These are phyloP conservation scores for Monochamus alternatus DNA, from an alignment of 2,888 invertebrate species.

Conservation along the genomic window DNA sequence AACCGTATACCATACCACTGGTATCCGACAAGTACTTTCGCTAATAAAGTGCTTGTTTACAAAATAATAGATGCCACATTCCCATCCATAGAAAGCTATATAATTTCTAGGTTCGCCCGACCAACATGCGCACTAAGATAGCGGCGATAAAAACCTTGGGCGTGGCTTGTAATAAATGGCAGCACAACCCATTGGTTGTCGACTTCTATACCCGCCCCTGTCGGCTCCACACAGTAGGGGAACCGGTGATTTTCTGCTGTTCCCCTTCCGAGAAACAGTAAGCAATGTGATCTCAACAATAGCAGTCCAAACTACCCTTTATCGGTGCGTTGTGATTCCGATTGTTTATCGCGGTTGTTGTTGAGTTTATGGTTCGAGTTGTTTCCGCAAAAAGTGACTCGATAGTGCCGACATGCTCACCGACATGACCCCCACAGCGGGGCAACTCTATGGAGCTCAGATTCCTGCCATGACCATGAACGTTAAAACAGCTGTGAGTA, in stretches of 20 bases:
- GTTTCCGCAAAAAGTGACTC: slow-evolving; percentile 46
- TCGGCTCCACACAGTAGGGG: slow-evolving; percentile 65
- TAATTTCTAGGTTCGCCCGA: slow-evolving; percentile 52
- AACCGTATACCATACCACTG: slow-evolving; percentile 44
- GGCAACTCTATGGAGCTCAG: slow-evolving; percentile 76
- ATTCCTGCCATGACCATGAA: slow-evolving; percentile 77
- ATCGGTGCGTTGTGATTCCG: slow-evolving; percentile 58
- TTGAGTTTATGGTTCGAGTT: slow-evolving; percentile 47
- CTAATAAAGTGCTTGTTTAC: slow-evolving; percentile 70
- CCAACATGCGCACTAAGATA: slow-evolving; percentile 60
- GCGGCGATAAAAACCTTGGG: slow-evolving; percentile 61
- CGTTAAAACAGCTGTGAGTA: slow-evolving; percentile 70
- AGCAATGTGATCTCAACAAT: slow-evolving; percentile 70
- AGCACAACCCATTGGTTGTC: slow-evolving; percentile 61
- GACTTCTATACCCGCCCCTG: slow-evolving; percentile 54
- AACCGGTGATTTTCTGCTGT: slow-evolving; percentile 67
- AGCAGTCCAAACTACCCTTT: slow-evolving; percentile 61
- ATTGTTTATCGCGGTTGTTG: slow-evolving; percentile 56
- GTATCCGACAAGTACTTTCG: slow-evolving; percentile 53
- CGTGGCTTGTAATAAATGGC: slow-evolving; percentile 67
- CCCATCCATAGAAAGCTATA: slow-evolving; percentile 52
- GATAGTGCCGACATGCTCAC: slow-evolving; percentile 72
- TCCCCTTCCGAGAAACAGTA: slow-evolving; percentile 70
- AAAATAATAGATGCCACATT: slow-evolving; percentile 67
- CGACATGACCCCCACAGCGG: slow-evolving; percentile 77